Percentiles rank a stretch among this genome's conserved stretches.
phyloP scores from a whole-genome alignment of 2,888 invertebrate species.

The Pimpla rufipes region DNA sequence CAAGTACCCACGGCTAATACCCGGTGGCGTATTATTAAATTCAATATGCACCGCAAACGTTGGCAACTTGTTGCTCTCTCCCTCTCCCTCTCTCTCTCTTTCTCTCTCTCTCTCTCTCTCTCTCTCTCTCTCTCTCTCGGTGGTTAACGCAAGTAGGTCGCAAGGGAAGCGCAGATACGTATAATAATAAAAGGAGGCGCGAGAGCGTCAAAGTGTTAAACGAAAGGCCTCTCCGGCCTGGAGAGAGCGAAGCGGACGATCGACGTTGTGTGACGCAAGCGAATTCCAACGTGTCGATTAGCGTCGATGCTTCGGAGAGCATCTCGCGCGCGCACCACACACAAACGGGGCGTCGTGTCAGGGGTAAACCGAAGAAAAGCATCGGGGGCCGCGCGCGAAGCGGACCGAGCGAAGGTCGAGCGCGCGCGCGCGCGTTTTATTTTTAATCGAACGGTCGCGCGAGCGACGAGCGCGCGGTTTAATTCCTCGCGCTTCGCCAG shows the following conservation, averaged over 20 bases:
- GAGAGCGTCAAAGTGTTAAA: constrained; percentile 14
- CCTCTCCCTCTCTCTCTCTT: neutral
- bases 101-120: neutral
- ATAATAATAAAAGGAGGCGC: neutral
- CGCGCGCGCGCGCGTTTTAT: constrained; percentile 68
- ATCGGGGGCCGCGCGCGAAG: too few species aligned
- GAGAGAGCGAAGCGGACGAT: constrained; percentile 3
- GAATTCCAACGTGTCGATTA: constrained; percentile 63
- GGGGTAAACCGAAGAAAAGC: constrained; percentile 30
- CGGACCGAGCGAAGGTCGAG: constrained; percentile 64
- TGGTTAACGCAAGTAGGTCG: constrained; percentile 1
- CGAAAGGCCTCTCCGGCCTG: neutral
- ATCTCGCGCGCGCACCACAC: too few species aligned
- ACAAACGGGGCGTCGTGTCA: neutral
- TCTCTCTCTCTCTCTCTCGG: neutral
- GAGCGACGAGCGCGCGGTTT: constrained; percentile 51
- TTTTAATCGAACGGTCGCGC: constrained; percentile 72
- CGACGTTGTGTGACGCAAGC: constrained; percentile 25
- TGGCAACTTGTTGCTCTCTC: constrained; percentile 22
- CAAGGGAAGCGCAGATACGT: neutral
- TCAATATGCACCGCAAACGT: constrained; percentile 13
- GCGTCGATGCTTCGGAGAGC: constrained; percentile 59
- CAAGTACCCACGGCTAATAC: neutral
- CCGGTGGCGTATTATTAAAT: constrained; percentile 9
- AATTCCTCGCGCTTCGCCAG: constrained; percentile 66